These are phyloP conservation scores for Diphyllodes magnificus DNA, from an alignment of 2,113 vertebrate genomes.

Conservation along the genomic window DNA sequence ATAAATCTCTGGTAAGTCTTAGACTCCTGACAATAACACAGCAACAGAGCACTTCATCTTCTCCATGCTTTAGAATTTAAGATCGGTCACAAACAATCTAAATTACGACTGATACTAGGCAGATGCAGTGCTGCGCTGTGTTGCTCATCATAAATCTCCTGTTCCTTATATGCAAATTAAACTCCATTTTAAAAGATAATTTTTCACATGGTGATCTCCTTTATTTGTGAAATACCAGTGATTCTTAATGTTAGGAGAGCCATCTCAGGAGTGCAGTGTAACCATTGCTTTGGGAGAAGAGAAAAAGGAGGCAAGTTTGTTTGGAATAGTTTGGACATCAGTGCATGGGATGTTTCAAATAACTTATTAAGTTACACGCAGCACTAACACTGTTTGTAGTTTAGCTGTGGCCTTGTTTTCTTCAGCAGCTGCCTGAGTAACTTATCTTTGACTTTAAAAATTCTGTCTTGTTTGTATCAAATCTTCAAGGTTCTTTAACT, in stretches of 20 bases:
- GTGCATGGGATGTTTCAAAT: neutral
- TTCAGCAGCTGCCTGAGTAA: constrained; percentile 4
- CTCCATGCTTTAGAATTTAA: constrained; percentile 85
- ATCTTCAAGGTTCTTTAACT: constrained; percentile 22
- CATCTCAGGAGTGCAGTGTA: neutral
- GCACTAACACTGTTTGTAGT: neutral
- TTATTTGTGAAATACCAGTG: constrained; percentile 73
- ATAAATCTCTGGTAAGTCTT: constrained; percentile 88
- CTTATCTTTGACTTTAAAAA: constrained; percentile 39
- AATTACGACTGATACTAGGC: constrained; percentile 83
- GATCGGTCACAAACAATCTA: constrained; percentile 88
- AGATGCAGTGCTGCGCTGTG: constrained; percentile 75
- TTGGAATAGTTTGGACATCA: neutral
- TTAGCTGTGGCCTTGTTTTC: neutral
- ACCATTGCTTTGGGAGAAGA: neutral
- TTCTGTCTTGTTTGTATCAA: constrained; percentile 12
- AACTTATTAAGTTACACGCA: constrained; percentile 47
- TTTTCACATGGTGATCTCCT: constrained; percentile 80
- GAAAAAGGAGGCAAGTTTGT: neutral
- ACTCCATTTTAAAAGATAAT: constrained; percentile 90
- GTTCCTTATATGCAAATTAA: constrained; percentile 92
- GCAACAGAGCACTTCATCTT: constrained; percentile 84
- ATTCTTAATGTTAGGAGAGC: constrained; percentile 52
- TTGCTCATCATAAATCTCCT: constrained; percentile 82
- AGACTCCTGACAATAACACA: constrained; percentile 87